Percentiles rank a stretch among this genome's conserved stretches.
These are phyloP conservation scores for Falco rusticolus DNA, from an alignment of 2,797 vertebrate genomes.

Conservation along the genomic window DNA sequence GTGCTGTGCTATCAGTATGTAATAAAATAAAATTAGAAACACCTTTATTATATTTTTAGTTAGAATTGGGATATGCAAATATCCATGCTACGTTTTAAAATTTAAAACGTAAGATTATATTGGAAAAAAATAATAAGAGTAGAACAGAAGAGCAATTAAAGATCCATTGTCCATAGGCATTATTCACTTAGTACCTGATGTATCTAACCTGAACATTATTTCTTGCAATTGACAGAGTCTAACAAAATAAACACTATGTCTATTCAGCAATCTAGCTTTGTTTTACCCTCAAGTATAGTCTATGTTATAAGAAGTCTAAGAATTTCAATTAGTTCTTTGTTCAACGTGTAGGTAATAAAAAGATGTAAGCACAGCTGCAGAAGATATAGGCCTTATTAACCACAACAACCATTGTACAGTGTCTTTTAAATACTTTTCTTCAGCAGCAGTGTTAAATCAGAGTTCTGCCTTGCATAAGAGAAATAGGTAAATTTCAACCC, in stretches of 20 bases:
- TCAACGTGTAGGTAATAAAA: background rate
- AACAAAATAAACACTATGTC: background rate
- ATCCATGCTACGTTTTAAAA: background rate
- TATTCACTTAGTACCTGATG: background rate
- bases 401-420: background rate
- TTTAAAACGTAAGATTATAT: background rate
- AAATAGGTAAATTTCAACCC: background rate
- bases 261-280: background rate
- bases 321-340: background rate
- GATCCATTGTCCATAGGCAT: accelerated
- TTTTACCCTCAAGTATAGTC: background rate
- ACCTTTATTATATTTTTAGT: background rate
- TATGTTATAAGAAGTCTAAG: background rate
- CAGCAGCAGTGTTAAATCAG: background rate
- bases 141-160: background rate
- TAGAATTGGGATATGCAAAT: background rate
- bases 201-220: background rate
- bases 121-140: background rate
- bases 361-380: background rate
- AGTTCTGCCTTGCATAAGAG: background rate
- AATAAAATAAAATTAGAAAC: background rate
- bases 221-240: background rate
- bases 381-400: background rate
- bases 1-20: background rate
- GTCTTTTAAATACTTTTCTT: background rate